phyloP scores from a whole-genome alignment of 92 coral and sea anemone genomes.

The Palythoa grandis region DNA sequence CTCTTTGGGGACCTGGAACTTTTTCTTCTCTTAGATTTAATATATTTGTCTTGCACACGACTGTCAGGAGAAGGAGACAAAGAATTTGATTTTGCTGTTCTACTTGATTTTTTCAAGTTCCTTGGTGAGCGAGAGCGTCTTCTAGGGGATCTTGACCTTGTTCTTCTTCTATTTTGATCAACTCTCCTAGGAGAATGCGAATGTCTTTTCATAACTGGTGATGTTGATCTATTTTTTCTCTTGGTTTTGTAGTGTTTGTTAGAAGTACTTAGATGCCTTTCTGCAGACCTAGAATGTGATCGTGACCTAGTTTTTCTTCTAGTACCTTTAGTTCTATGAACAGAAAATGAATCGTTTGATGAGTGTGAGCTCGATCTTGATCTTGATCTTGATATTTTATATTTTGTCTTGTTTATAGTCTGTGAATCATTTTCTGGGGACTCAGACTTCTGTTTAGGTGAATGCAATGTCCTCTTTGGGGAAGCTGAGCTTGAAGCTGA shows the following conservation, averaged over 20 bases:
- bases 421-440: constrained; percentile 4
- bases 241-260: constrained; percentile 36
- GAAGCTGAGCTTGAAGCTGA: constrained; percentile 41
- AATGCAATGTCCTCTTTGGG: background rate
- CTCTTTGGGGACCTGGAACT: constrained; percentile 49
- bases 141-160: constrained; percentile 30
- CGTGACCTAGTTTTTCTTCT: constrained; percentile 48
- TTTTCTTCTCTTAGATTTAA: constrained; percentile 15
- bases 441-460: constrained; percentile 30
- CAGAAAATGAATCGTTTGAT: constrained; percentile 13
- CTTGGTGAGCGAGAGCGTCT: constrained; percentile 25
- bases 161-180: background rate
- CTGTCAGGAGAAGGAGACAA: constrained; percentile 37
- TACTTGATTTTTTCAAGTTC: constrained; percentile 32
- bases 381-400: constrained; percentile 35
- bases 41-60: constrained; percentile 18
- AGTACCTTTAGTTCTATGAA: background rate
- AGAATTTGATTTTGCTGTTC: constrained; percentile 34
- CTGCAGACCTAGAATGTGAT: constrained; percentile 32
- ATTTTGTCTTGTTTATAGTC: background rate
- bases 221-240: constrained; percentile 43
- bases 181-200: constrained; percentile 31
- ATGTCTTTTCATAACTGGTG: constrained; percentile 7
- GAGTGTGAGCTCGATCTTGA: constrained; percentile 48
- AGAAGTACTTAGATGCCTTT: constrained; percentile 32